These are phyloP conservation scores for Galeruca laticollis DNA, from an alignment of 2,888 invertebrate genomes.

Conservation along the genomic window DNA sequence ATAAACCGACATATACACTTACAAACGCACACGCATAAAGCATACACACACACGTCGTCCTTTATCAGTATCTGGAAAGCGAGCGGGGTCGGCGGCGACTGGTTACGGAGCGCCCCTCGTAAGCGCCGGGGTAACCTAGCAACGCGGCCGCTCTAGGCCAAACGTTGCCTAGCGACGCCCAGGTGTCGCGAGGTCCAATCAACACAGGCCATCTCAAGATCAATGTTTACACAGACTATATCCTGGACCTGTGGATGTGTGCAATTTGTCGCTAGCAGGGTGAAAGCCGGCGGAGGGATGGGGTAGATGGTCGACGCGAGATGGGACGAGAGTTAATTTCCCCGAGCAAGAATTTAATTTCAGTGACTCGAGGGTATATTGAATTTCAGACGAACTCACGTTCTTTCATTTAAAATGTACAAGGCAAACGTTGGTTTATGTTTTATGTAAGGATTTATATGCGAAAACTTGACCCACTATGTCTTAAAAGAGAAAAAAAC, in stretches of 20 bases:
- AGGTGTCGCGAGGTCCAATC: conserved; percentile 67
- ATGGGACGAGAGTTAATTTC: conserved; percentile 36
- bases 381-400: conserved; percentile 4
- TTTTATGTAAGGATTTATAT: no score
- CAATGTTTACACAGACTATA: conserved; percentile 62
- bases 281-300: conserved; percentile 35
- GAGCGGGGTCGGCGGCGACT: conserved; percentile 14
- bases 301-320: conserved; percentile 15
- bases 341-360: conserved; percentile 14
- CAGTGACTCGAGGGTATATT: background rate
- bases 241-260: conserved; percentile 46
- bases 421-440: conserved; percentile 1
- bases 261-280: conserved; percentile 48
- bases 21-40: conserved; percentile 21
- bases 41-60: conserved; percentile 28
- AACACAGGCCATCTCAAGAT: conserved; percentile 67
- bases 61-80: conserved; percentile 24
- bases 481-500: no score
- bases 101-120: conserved; percentile 39
- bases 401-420: background rate
- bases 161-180: conserved; percentile 65
- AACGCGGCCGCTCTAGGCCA: conserved; percentile 56
- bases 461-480: no score
- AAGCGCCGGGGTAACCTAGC: conserved; percentile 51
- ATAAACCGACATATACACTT: conserved; percentile 36